Conservation (phyloP, 2,797 vertebrate genomes). For the Myiotriccus ornatus region DNA sequence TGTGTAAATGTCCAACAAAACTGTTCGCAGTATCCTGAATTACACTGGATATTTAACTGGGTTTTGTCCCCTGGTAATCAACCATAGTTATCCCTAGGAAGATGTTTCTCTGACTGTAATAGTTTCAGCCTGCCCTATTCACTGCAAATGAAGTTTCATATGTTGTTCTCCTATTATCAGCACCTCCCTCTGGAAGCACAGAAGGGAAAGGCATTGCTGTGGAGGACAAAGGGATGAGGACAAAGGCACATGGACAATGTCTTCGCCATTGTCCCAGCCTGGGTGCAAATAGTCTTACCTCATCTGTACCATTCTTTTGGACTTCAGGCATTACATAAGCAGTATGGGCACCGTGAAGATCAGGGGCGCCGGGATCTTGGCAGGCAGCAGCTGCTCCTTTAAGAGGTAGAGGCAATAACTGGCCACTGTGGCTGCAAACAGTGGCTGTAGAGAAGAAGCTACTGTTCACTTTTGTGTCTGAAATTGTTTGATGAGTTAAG, state of each 20-base stretch:
- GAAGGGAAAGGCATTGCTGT: background rate
- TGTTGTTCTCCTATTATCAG: background rate
- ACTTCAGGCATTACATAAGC: background rate
- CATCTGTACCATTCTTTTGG: background rate
- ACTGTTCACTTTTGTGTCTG: background rate
- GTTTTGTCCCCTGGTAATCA: background rate
- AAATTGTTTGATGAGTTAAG: background rate
- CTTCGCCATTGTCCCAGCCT: background rate
- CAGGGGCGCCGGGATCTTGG: accelerated
- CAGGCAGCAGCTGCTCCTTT: background rate
- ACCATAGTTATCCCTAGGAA: background rate
- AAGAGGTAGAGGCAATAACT: background rate
- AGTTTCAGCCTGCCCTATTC: background rate
- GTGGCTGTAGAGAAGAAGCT: background rate
- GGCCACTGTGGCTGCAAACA: background rate
- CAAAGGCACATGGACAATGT: accelerated
- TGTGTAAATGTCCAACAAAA: background rate
- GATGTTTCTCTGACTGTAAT: background rate
- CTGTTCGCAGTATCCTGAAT: background rate
- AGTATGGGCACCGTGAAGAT: accelerated
- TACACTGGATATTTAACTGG: background rate
- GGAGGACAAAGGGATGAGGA: background rate
- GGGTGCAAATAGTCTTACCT: background rate
- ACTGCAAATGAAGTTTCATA: background rate
- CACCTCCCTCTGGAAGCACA: background rate